Conservation (phyloP, 2,797 vertebrate genomes). For the Sebastes steindachneri region DNA sequence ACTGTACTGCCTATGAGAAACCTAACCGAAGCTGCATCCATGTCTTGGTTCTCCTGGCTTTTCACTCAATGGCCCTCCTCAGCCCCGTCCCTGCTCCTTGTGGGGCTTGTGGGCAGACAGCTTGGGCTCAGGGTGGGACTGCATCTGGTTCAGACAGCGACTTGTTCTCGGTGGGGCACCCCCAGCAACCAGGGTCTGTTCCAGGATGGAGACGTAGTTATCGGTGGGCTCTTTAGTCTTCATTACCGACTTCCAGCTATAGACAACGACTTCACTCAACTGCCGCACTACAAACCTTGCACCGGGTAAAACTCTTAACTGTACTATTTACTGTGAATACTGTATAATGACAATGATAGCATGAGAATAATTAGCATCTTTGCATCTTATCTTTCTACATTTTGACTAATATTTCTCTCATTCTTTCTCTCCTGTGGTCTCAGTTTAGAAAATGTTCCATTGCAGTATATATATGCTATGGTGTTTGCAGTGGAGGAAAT, state of each 20-base stretch:
- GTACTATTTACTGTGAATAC: not conserved
- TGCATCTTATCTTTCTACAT: not conserved
- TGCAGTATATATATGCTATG: conserved; percentile 71
- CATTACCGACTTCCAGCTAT: conserved; percentile 53
- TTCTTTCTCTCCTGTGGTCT: conserved; percentile 26
- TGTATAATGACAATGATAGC: not conserved
- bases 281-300: conserved; percentile 65
- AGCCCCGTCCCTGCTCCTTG: conserved; percentile 44
- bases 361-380: not conserved
- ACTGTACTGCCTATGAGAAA: not conserved
- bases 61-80: conserved; percentile 28
- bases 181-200: conserved; percentile 61
- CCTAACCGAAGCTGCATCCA: conserved; percentile 9
- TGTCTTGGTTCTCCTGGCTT: conserved; percentile 45
- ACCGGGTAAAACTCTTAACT: conserved; percentile 66
- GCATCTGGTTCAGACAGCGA: conserved; percentile 33
- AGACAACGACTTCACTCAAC: conserved; percentile 61
- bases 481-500: conserved; percentile 78
- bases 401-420: not conserved
- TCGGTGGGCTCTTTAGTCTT: conserved; percentile 81
- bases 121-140: conserved; percentile 45
- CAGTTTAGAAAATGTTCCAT: conserved; percentile 75
- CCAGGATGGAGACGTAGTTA: conserved; percentile 80
- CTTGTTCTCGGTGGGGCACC: conserved; percentile 63
- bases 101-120: conserved; percentile 52